Base-by-base conservation (phyloP, 2,888 invertebrate species). In the Alloscopus bannaensis region DNA sequence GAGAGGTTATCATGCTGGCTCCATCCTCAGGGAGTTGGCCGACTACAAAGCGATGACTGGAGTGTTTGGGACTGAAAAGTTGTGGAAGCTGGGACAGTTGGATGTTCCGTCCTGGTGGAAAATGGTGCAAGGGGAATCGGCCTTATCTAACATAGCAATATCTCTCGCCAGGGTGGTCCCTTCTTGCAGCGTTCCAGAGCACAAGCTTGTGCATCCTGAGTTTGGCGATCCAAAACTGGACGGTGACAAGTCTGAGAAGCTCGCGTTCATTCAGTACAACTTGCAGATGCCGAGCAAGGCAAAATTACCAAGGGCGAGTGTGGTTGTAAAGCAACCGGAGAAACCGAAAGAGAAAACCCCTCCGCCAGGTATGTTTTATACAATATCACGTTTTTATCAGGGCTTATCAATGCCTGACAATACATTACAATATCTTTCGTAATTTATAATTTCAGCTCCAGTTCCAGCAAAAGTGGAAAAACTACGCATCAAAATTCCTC, bases 401-500 rank as follows among this genome's bases (percentile, higher is more conserved):
- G n/a, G n/a, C n/a, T n/a, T 36, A 8, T 36, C 6, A 36, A 8
- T 36, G 36, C 36, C 6, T 36, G 6, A 8, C 13, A 36, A 36
- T 36, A 18, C 45, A 45, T n/a, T 45, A 4, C 45, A n/a, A 11
- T 45, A 18, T 29, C 31, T 16, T 24, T 8, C 11, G 45, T 20
- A 22, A 36, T 70, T n/a, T n/a, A n/a, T n/a, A n/a, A n/a, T n/a
- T n/a, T n/a, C n/a, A n/a, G n/a, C n/a, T n/a, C 3, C 31, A n/a
- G 68, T 42, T 24, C 77, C 77, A 2, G 77, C 77, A 62, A 77
- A 77, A 45, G 18, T 77, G 3, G 77, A 77, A 69, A 77, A 77
- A 52, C 77, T 77, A n/a, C 69, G 77, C 3, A 77, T 77, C 3
- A 77, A 77, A 77, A 69, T 77, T 45, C 77, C 77, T n/a, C 69